These are phyloP conservation scores for Ranitomeya imitator DNA, from an alignment of 2,113 vertebrate species.

Conservation along the genomic window DNA sequence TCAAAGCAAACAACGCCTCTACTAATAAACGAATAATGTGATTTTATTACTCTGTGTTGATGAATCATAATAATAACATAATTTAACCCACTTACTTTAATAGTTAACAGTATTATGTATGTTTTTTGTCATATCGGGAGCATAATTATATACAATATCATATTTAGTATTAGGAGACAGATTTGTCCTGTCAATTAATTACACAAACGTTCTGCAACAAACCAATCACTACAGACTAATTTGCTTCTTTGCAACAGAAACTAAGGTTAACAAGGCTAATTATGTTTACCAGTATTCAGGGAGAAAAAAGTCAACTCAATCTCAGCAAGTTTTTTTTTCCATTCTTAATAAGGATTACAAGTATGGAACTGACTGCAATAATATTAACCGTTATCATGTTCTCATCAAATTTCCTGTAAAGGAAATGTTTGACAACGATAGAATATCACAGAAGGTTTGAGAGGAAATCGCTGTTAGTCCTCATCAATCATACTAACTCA, in stretches of 20 bases:
- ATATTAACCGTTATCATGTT: conserved; percentile 2
- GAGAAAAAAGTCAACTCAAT: conserved; percentile 75
- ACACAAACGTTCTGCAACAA: conserved; percentile 72
- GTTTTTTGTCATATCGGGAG: background rate
- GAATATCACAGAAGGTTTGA: background rate
- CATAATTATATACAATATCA: conserved; percentile 20
- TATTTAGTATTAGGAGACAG: conserved; percentile 62
- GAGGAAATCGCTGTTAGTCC: background rate
- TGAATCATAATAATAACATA: background rate
- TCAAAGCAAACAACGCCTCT: background rate
- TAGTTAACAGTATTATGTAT: background rate
- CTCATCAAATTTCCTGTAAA: background rate
- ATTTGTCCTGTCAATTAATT: conserved; percentile 77
- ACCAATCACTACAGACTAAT: conserved; percentile 77
- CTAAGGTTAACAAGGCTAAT: conserved; percentile 81
- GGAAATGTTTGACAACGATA: background rate
- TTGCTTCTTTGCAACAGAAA: conserved; percentile 78
- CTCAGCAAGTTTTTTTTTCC: conserved; percentile 61
- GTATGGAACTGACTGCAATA: background rate
- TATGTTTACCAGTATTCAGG: conserved; percentile 75
- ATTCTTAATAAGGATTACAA: background rate
- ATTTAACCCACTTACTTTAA: background rate
- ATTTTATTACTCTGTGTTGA: background rate
- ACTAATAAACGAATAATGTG: background rate
- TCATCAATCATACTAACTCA: conserved; percentile 40